These are phyloP conservation scores for Arctocebus calabarensis DNA, from an alignment of 2,797 vertebrate species.

Conservation along the genomic window DNA sequence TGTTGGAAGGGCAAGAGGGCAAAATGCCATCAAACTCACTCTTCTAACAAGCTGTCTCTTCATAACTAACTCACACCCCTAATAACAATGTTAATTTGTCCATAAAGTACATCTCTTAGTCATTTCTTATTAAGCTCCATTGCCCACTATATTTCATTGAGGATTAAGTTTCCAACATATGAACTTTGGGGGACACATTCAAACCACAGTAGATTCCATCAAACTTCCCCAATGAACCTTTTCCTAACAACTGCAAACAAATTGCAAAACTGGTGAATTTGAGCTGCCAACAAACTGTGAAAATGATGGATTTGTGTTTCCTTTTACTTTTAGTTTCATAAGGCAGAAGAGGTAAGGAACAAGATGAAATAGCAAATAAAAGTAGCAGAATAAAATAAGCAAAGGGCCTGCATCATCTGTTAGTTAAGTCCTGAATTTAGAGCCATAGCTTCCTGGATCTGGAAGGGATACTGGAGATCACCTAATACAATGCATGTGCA, in stretches of 20 bases:
- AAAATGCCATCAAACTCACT: background rate
- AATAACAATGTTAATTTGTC: too few relatives aligned
- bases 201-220: background rate
- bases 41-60: background rate
- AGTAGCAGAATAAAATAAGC: background rate
- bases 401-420: background rate
- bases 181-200: background rate
- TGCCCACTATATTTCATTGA: background rate
- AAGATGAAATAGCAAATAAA: background rate
- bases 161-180: background rate
- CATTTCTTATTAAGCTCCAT: background rate
- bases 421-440: background rate
- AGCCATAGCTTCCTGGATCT: background rate
- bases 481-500: background rate
- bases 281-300: background rate
- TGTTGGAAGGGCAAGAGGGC: background rate
- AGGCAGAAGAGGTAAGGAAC: slow-evolving; percentile 54
- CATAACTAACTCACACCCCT: background rate
- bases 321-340: slow-evolving; percentile 38
- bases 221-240: background rate
- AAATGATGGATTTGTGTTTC: slow-evolving; percentile 10
- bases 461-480: background rate
- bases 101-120: background rate
- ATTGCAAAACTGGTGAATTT: background rate
- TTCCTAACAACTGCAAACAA: background rate